Conservation (phyloP, 2,888 invertebrate species). For the Lordiphosa fenestrarum region DNA sequence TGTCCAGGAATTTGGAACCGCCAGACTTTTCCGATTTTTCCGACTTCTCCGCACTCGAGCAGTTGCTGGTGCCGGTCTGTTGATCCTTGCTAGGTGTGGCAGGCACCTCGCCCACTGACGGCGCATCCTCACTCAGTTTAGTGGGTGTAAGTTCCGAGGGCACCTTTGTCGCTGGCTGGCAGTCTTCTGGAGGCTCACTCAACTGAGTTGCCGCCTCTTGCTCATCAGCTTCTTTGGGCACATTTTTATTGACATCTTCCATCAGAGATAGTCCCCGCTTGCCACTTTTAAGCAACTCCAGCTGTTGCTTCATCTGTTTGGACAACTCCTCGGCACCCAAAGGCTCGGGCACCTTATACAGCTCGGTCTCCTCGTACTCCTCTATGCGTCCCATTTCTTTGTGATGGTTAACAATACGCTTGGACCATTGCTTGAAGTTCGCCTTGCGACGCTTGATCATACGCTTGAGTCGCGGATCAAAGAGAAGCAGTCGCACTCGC, state of each 20-base stretch:
- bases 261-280: slow-evolving; percentile 68
- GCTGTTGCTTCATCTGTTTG: slow-evolving; percentile 76
- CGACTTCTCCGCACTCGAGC: slow-evolving; percentile 30
- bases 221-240: neutral
- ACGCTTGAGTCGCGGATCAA: slow-evolving; percentile 67
- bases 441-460: slow-evolving; percentile 59
- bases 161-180: neutral
- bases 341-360: slow-evolving; percentile 40
- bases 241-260: slow-evolving; percentile 46
- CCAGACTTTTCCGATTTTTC: slow-evolving; percentile 25
- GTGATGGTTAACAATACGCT: slow-evolving; percentile 56
- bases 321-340: slow-evolving; percentile 66
- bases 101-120: slow-evolving; percentile 9
- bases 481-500: slow-evolving; percentile 61
- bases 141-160: slow-evolving; percentile 19
- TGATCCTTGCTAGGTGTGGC: slow-evolving; percentile 16
- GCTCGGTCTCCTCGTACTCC: slow-evolving; percentile 62
- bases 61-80: slow-evolving; percentile 18
- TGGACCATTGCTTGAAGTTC: slow-evolving; percentile 73
- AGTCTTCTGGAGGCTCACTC: neutral
- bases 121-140: slow-evolving; percentile 7
- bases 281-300: slow-evolving; percentile 73
- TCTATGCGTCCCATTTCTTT: slow-evolving; percentile 51
- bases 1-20: slow-evolving; percentile 74
- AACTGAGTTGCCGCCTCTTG: neutral